These are phyloP conservation scores for Drosophila jambulina DNA, from an alignment of 1,140 invertebrate species.

Conservation along the genomic window DNA sequence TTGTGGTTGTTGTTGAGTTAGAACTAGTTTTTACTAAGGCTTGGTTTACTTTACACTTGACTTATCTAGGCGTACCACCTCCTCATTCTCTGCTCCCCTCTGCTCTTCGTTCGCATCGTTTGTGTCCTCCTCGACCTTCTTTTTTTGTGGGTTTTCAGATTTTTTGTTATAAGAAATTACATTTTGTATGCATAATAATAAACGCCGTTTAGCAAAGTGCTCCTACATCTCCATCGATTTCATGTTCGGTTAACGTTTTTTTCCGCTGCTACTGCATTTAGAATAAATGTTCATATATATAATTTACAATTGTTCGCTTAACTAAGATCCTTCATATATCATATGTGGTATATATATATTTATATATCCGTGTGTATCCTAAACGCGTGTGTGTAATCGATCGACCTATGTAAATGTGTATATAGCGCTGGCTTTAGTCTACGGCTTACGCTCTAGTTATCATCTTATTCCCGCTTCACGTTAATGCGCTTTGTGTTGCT, in stretches of 20 bases:
- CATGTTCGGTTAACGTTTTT: constrained; percentile 14
- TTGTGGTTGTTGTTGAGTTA: constrained; percentile 55
- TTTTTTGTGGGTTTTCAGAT: constrained; percentile 40
- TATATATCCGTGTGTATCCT: constrained; percentile 21
- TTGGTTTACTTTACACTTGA: constrained; percentile 80
- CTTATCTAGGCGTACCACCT: constrained; percentile 62
- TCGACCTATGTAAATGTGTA: constrained; percentile 40
- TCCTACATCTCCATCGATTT: constrained; percentile 28
- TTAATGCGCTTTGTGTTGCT: constrained; percentile 69
- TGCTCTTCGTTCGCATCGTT: constrained; percentile 18
- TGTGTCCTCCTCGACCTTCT: constrained; percentile 10
- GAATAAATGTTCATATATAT: constrained; percentile 59
- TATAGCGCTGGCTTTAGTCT: constrained; percentile 50
- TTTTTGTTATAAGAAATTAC: constrained; percentile 65
- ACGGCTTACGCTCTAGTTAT: constrained; percentile 53
- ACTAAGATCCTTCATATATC: constrained; percentile 41
- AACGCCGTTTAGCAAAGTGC: constrained; percentile 47
- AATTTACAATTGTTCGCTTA: constrained; percentile 70
- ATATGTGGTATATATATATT: constrained; percentile 22
- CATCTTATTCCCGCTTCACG: constrained; percentile 44
- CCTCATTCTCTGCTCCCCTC: background rate
- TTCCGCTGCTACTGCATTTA: constrained; percentile 43
- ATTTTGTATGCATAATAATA: constrained; percentile 71
- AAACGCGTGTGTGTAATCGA: constrained; percentile 30
- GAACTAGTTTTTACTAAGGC: constrained; percentile 81